Percentiles rank a stretch among this genome's conserved stretches.
These are phyloP conservation scores for Andrena praecox DNA, from an alignment of 2,888 invertebrate species.

Conservation along the genomic window DNA sequence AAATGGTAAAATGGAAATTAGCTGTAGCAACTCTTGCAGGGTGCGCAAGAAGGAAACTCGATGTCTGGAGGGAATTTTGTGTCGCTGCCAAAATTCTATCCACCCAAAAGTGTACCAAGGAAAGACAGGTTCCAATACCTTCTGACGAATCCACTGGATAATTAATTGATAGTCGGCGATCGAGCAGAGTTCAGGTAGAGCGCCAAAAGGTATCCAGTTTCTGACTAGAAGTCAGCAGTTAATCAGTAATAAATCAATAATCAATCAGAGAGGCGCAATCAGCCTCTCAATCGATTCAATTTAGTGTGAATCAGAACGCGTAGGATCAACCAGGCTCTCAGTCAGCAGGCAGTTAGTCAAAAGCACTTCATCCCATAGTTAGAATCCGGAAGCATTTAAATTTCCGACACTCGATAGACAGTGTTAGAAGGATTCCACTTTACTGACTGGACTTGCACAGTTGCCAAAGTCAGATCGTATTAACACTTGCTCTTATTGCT, in stretches of 20 bases:
- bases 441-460: no score
- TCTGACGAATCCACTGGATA: neutral
- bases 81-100: neutral
- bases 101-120: neutral
- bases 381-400: no score
- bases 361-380: neutral
- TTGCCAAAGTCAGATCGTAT: no score
- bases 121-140: neutral
- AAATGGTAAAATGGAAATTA: no score
- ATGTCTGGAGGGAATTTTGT: neutral
- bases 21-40: no score
- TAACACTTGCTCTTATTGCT: no score
- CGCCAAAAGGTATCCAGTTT: neutral
- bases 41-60: neutral
- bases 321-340: neutral
- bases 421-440: no score
- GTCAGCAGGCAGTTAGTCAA: neutral
- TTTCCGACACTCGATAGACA: no score
- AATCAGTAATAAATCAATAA: conserved; percentile 1
- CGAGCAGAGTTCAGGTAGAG: neutral
- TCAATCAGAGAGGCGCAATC: neutral
- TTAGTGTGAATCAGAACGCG: neutral
- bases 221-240: neutral
- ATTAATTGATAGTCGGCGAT: neutral
- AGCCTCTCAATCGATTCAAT: neutral